Conservation (phyloP, 2,113 vertebrate species). For the Clinocottus analis region DNA sequence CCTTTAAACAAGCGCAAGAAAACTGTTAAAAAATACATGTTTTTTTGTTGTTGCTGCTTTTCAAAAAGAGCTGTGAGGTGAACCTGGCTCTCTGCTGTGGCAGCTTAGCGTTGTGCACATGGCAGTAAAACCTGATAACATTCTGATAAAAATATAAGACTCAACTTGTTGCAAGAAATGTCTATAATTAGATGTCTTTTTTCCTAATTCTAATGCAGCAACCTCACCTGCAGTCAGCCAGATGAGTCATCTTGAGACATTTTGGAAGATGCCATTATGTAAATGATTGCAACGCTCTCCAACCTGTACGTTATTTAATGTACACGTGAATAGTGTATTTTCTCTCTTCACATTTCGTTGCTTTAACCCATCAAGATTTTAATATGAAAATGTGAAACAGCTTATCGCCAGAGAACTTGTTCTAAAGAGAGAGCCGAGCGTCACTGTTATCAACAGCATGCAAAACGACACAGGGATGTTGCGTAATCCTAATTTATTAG, state of each 20-base stretch:
- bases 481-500: slow-evolving; percentile 55
- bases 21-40: background rate
- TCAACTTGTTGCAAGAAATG: background rate
- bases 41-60: background rate
- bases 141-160: background rate
- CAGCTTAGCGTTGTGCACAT: background rate
- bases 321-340: slow-evolving; percentile 18
- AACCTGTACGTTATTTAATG: background rate
- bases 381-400: slow-evolving; percentile 47
- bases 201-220: background rate
- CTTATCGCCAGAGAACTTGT: slow-evolving; percentile 33
- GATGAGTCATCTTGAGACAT: background rate
- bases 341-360: slow-evolving; percentile 29
- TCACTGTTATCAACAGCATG: slow-evolving; percentile 44
- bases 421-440: slow-evolving; percentile 10
- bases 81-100: background rate
- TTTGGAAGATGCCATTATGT: background rate
- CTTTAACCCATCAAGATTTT: slow-evolving; percentile 41
- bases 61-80: background rate
- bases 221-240: background rate
- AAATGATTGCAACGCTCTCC: background rate
- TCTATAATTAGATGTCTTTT: background rate
- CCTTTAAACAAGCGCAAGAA: background rate
- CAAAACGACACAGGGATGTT: slow-evolving; percentile 39
- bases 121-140: background rate